A percentile compares a stretch with the other conserved stretches of the same genome.
Evolutionary conservation across 2,113 vertebrate species (phyloP).

Genomic region (Gracilinanus agilis): DNA sequence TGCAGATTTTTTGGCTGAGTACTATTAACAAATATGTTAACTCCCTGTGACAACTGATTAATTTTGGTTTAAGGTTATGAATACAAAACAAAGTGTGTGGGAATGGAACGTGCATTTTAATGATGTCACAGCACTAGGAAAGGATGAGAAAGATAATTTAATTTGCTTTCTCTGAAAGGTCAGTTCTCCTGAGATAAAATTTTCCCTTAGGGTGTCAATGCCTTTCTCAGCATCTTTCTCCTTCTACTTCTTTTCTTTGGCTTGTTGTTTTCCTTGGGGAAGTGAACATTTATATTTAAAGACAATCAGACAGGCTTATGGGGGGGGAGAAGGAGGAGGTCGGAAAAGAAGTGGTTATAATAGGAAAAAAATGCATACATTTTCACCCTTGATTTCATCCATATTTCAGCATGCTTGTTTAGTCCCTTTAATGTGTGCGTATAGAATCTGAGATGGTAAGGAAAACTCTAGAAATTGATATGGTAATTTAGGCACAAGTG

Average conservation of each 20-base stretch:
- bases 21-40: constrained; percentile 85
- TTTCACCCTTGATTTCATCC: constrained; percentile 59
- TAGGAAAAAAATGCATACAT: constrained; percentile 7
- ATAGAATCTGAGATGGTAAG: constrained; percentile 33
- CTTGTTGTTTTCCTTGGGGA: constrained; percentile 62
- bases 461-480: constrained; percentile 34
- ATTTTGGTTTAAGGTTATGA: constrained; percentile 88
- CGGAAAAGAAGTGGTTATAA: constrained; percentile 46
- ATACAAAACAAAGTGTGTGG: constrained; percentile 85
- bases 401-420: constrained; percentile 71
- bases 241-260: constrained; percentile 59
- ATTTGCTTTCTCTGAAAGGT: constrained; percentile 88
- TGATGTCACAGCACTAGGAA: constrained; percentile 85
- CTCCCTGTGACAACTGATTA: constrained; percentile 86
- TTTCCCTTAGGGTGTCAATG: constrained; percentile 82
- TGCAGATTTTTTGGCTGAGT: constrained; percentile 59
- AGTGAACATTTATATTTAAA: constrained; percentile 81
- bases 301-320: constrained; percentile 52
- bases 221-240: constrained; percentile 69
- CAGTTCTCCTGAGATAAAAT: constrained; percentile 86
- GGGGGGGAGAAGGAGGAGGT: neutral
- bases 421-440: constrained; percentile 27
- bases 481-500: neutral
- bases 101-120: constrained; percentile 87
- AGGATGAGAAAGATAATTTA: constrained; percentile 89